These are phyloP conservation scores for Rhogogaster chlorosoma DNA, from an alignment of 2,888 invertebrate genomes.

Conservation along the genomic window DNA sequence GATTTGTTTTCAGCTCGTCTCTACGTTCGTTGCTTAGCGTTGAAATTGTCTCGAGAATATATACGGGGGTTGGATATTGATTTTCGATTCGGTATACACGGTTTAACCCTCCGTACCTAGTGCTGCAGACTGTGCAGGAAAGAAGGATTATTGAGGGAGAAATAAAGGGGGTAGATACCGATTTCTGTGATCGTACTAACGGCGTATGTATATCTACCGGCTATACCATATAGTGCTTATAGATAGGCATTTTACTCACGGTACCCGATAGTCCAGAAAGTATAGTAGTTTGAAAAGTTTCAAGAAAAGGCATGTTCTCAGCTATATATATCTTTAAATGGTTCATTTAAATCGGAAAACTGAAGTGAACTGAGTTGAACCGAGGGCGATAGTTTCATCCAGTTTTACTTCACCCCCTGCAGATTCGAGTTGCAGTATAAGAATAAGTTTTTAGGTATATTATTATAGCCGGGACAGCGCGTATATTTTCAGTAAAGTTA, in stretches of 20 bases:
- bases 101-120: constrained; percentile 27
- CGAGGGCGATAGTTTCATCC: background rate
- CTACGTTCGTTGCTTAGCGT: background rate
- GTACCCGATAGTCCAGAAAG: background rate
- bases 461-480: background rate
- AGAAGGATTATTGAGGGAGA: constrained; percentile 2
- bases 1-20: background rate
- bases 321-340: background rate
- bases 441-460: background rate
- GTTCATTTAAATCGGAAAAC: background rate
- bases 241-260: background rate
- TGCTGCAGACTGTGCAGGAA: constrained; percentile 11
- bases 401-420: background rate
- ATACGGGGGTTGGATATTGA: constrained; percentile 4
- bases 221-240: background rate
- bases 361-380: background rate
- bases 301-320: background rate
- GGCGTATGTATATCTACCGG: background rate
- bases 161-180: background rate
- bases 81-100: constrained; percentile 34
- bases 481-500: background rate
- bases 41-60: constrained; percentile 29
- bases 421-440: background rate
- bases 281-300: background rate
- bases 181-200: background rate